These are phyloP conservation scores for Unio pictorum DNA, from an alignment of 2,888 invertebrate species.

Conservation along the genomic window DNA sequence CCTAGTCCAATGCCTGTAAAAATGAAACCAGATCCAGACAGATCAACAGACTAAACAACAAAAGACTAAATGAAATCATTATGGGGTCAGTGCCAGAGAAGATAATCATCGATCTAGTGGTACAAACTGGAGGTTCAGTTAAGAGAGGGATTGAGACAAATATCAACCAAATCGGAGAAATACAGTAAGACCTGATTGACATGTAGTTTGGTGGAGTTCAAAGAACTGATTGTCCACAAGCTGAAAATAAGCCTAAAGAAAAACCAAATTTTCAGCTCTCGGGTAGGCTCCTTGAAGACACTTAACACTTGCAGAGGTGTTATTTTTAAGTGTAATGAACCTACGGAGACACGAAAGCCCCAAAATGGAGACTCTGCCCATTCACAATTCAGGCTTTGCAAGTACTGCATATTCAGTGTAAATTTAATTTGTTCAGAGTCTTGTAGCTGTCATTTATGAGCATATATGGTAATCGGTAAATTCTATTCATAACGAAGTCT, in stretches of 20 bases:
- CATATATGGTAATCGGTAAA: too few species aligned
- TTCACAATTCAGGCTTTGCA: conserved; percentile 85
- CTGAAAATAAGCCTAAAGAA: conserved; percentile 40
- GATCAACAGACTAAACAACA: too few species aligned
- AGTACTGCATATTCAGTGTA: conserved; percentile 95
- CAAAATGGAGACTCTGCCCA: conserved; percentile 96
- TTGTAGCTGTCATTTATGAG: conserved; percentile 91
- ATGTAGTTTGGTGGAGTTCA: conserved; percentile 7
- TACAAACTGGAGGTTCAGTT: too few species aligned
- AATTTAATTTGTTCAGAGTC: conserved; percentile 94
- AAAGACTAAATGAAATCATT: too few species aligned
- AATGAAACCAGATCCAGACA: too few species aligned
- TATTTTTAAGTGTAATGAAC: conserved; percentile 97
- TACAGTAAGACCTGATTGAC: background rate
- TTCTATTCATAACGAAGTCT: too few species aligned
- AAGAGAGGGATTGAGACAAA: too few species aligned
- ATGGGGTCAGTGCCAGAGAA: too few species aligned
- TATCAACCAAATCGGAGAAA: too few species aligned
- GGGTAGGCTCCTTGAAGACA: conserved; percentile 94
- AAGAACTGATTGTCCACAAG: conserved; percentile 76
- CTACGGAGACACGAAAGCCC: conserved; percentile 95
- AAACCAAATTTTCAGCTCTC: conserved; percentile 84
- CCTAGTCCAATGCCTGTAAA: too few species aligned
- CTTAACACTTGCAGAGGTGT: conserved; percentile 96
- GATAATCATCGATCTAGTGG: too few species aligned